Evolutionary conservation across 1,140 invertebrate genomes (phyloP), one percentile per base, ranked within the genome.

Genomic region (Tribolium madens): DNA sequence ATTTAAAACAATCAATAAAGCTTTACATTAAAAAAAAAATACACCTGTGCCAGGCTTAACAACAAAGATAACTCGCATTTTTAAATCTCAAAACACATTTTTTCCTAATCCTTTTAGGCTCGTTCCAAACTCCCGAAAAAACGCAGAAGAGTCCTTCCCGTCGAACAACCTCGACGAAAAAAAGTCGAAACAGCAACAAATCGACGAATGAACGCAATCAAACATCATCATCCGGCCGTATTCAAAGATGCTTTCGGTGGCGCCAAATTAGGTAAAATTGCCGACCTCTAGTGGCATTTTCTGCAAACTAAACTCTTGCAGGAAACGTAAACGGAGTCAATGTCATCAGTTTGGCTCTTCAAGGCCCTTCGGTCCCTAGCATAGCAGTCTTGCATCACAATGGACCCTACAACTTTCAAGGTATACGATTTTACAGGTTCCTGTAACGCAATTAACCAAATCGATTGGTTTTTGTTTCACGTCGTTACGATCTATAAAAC

Each of bases 121-220:
- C 87, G 96, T 71, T 95, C 94, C 72, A 97, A 97, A 87, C 88
- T 97, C 74, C 95, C 95, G 2, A 97, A 97, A 87, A 94, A 95
- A 84, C 88, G 94, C 48, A 87, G 95, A 76, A 88, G 94, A 14
- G 93, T 97, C 14, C 86, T 96, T 31, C 94, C 95, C 0, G 94
- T 95, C 1, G 94, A 96, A 85, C 91, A 94, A 81, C 91, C 93
- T 0, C 85, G 92, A 12, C 85, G 90, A 42, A 91, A 90, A 83
- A 87, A 89, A 77, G 86, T 88, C 47, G 87, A 87, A 50, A 88
- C 87, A 78, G 86, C 87, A 73, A 90, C 89, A 81, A 93, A 93
- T 82, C 88, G 93, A 48, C 88, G 94, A 68, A 93, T 95, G 86
- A 95, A 96, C 84, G 94, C 94, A 73, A 93, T 95, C 78, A 96